Percentiles rank a stretch among this genome's conserved stretches.
Evolutionary conservation across 2,888 invertebrate species (phyloP).

Genomic region (Lithophane socia): DNA sequence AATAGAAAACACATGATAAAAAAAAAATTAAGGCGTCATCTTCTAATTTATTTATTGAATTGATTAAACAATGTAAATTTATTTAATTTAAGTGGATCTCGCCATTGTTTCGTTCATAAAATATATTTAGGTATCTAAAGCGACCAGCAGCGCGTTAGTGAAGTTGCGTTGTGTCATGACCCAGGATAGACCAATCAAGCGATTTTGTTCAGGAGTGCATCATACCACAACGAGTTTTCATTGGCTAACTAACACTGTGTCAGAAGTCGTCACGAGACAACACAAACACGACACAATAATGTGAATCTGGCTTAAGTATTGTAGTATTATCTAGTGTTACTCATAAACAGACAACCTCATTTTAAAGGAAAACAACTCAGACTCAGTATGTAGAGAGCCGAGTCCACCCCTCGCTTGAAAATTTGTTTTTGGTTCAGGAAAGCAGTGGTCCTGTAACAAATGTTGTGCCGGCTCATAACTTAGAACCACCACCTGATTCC

Average conservation of each 20-base stretch:
- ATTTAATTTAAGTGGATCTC: background rate
- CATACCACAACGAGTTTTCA: background rate
- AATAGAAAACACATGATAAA: too few species aligned
- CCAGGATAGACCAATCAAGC: background rate
- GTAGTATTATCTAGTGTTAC: background rate
- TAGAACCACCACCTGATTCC: slow-evolving; percentile 86
- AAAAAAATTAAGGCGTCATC: too few species aligned
- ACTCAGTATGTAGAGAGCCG: background rate
- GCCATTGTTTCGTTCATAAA: background rate
- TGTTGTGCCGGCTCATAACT: slow-evolving; percentile 76
- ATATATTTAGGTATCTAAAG: background rate
- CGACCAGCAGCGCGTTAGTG: background rate
- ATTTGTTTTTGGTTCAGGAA: slow-evolving; percentile 69
- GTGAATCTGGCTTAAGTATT: background rate
- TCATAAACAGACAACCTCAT: background rate
- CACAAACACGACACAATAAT: background rate
- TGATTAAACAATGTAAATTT: background rate
- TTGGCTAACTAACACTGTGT: too few species aligned
- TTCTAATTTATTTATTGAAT: background rate
- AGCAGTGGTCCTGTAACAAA: slow-evolving; percentile 78
- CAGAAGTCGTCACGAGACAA: background rate
- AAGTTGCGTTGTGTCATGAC: background rate
- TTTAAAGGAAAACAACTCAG: background rate
- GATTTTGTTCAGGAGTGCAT: background rate
- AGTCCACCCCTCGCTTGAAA: background rate